These are phyloP conservation scores for Chaetura pelagica DNA, from an alignment of 2,113 vertebrate species.

Conservation along the genomic window DNA sequence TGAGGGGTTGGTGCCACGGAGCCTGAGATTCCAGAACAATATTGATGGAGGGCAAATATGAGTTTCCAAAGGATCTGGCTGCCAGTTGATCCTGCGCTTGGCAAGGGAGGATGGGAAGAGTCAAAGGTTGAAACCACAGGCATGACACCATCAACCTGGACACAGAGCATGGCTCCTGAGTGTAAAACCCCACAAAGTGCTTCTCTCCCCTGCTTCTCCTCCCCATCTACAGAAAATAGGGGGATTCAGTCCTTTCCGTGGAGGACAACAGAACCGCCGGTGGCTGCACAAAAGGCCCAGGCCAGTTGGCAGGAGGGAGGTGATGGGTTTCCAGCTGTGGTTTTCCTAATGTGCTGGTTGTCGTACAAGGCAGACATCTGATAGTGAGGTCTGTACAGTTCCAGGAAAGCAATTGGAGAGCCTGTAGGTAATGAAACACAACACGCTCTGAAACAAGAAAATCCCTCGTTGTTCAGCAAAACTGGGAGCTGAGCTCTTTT, in stretches of 20 bases:
- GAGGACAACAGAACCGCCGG: not conserved
- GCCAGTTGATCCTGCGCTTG: not conserved
- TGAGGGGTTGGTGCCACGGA: not conserved
- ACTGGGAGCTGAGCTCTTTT: not conserved
- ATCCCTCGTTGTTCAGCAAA: conserved; percentile 57
- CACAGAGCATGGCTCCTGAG: not conserved
- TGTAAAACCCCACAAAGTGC: not conserved
- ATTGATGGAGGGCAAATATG: not conserved
- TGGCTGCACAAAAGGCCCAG: not conserved
- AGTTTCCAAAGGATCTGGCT: not conserved
- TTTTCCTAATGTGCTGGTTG: conserved; percentile 58
- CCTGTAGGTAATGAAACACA: conserved; percentile 53
- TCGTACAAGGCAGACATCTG: conserved; percentile 54
- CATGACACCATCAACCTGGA: not conserved
- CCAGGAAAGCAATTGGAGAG: conserved; percentile 74
- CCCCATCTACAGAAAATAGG: not conserved
- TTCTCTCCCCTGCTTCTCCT: not conserved
- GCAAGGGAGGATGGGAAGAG: not conserved
- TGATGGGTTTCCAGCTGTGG: conserved; percentile 56
- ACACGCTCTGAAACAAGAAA: conserved; percentile 58
- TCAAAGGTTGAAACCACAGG: not conserved
- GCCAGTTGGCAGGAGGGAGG: conserved; percentile 46
- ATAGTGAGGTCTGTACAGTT: conserved; percentile 60
- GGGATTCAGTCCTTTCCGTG: not conserved
- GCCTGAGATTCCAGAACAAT: not conserved